Evolutionary conservation across 1,140 invertebrate genomes (phyloP).

Genomic region (Lasaia peninsularis): DNA sequence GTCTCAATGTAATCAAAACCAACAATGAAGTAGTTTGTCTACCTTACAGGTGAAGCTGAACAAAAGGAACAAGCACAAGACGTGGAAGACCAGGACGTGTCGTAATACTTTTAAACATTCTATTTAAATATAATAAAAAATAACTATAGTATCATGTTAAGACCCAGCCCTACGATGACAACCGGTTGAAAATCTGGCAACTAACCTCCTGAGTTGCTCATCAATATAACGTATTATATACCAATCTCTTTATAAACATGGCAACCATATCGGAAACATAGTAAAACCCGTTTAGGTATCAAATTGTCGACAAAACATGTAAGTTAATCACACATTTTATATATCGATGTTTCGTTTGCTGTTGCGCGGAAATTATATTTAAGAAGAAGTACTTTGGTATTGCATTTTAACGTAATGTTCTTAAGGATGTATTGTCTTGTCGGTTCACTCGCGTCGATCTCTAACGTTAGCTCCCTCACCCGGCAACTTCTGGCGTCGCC

Average conservation of each 20-base stretch:
- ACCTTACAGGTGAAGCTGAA: slow-evolving; percentile 87
- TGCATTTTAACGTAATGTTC: slow-evolving; percentile 67
- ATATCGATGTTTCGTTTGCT: slow-evolving; percentile 57
- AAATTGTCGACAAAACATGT: slow-evolving; percentile 52
- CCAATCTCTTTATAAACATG: slow-evolving; percentile 35
- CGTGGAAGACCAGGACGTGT: slow-evolving; percentile 95
- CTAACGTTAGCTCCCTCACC: slow-evolving; percentile 37
- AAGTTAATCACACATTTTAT: slow-evolving; percentile 59
- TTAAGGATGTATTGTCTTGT: slow-evolving; percentile 60
- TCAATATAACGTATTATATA: slow-evolving; percentile 25
- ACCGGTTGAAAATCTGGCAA: slow-evolving; percentile 38
- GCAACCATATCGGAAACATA: slow-evolving; percentile 24
- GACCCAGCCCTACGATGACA: slow-evolving; percentile 56
- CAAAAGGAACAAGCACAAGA: slow-evolving; percentile 93
- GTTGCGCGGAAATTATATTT: slow-evolving; percentile 57
- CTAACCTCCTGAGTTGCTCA: slow-evolving; percentile 26
- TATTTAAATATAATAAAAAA: slow-evolving; percentile 65
- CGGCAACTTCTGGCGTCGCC: slow-evolving; percentile 22
- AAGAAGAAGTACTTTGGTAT: slow-evolving; percentile 66
- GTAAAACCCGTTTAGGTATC: slow-evolving; percentile 38
- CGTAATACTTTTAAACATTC: slow-evolving; percentile 81
- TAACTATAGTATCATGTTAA: slow-evolving; percentile 70
- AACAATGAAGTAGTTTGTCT: slow-evolving; percentile 4
- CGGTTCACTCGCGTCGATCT: slow-evolving; percentile 48
- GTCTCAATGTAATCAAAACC: too few species aligned